phyloP scores from a whole-genome alignment of 35 echinoderm and acorn worm species.

The Apostichopus californicus region DNA sequence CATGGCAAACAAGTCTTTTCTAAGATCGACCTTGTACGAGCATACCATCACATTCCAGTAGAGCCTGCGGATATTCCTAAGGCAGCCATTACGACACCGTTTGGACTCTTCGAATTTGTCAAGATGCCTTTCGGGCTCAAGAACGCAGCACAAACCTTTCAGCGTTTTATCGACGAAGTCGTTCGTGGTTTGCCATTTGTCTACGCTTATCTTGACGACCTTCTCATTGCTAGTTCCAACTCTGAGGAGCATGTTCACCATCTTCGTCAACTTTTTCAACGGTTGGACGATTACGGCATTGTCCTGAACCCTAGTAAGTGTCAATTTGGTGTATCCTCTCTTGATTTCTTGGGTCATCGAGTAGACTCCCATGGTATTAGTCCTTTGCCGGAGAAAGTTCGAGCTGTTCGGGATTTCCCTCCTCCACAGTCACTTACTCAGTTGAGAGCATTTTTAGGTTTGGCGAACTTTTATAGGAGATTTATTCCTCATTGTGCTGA shows the following conservation, averaged over 20 bases:
- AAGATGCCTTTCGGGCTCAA: constrained; percentile 71
- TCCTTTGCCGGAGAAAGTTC: constrained; percentile 42
- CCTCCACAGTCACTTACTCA: neutral
- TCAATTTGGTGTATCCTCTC: constrained; percentile 18
- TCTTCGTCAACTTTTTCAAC: constrained; percentile 51
- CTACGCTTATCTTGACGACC: constrained; percentile 61
- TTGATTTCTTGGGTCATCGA: constrained; percentile 45
- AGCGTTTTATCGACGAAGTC: constrained; percentile 65
- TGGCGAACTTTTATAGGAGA: constrained; percentile 57
- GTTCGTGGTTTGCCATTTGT: constrained; percentile 43
- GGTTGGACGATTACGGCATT: constrained; percentile 53
- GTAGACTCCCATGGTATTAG: constrained; percentile 22
- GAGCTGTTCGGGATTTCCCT: constrained; percentile 39
- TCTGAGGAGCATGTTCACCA: constrained; percentile 29
- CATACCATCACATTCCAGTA: constrained; percentile 72
- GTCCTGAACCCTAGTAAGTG: constrained; percentile 64
- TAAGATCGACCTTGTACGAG: constrained; percentile 60
- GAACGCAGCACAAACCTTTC: constrained; percentile 65
- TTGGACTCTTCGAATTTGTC: constrained; percentile 60
- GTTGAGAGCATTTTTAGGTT: constrained; percentile 43
- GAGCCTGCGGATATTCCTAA: constrained; percentile 62
- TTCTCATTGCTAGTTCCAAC: constrained; percentile 55
- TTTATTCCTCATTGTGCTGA: constrained; percentile 36
- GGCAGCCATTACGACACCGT: constrained; percentile 66
- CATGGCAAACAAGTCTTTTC: constrained; percentile 41